Base-by-base conservation (phyloP, 2,888 invertebrate species). In the Eupithecia abbreviata region DNA sequence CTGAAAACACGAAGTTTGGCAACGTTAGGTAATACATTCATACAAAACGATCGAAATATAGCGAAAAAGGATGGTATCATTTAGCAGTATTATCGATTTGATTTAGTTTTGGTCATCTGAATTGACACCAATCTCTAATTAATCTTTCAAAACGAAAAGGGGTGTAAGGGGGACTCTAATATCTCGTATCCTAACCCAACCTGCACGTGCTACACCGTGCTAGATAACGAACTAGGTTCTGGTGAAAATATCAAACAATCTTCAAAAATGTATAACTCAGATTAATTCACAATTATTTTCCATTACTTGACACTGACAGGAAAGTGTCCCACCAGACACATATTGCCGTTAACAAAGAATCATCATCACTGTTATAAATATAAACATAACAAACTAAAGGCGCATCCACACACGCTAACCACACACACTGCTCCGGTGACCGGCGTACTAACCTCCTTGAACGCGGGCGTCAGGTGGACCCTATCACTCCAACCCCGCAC, bases 371-470 rank as follows among this genome's bases (percentile, higher is more conserved):
- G 18, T n/a, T 71, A 4, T 3, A 9, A 70, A 30, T 1, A 30
- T 30, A 30, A 5, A 41, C 3, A 15, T 10, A 45, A 42, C 58
- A 66, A 42, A 67, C 62, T 47, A 80, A 79, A 77, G 76, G 79
- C 81, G 79, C 81, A 49, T 66, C 76, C 74, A 80, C 74, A 76
- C 68, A 74, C 75, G 67, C 70, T 73, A 90, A 90, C 90, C 91
- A 90, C 91, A 90, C 85, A 90, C 90, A 90, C 83, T 83, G 90
- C 90, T 88, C 86, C 83, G 81, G 89, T 89, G 87, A 84, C 89
- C 91, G 89, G 90, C 91, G 91, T 92, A 94, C 93, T 93, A 94
- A 94, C 93, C 86, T 87, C 89, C 15, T 91, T 92, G 89, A 88
- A 85, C 91, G 90, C 89, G 91, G 89, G 87, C 88, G 91, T 91